Evolutionary conservation across 2,888 invertebrate genomes (phyloP).

Genomic region (Drosophila helvetica): DNA sequence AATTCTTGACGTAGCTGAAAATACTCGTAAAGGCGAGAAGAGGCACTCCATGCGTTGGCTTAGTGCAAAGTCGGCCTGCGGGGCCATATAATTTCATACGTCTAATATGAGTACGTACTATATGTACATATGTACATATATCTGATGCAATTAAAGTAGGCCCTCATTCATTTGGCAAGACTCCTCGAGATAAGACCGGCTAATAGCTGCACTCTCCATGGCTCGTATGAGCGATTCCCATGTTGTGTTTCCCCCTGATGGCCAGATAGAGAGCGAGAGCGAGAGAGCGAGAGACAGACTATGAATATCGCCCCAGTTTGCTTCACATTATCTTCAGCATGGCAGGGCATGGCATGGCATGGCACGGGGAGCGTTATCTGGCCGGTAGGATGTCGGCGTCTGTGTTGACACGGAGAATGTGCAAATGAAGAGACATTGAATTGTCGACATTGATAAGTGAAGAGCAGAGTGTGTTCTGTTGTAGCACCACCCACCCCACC

Average conservation of each 20-base stretch:
- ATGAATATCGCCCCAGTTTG: slow-evolving; percentile 5
- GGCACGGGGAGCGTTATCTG: slow-evolving; percentile 12
- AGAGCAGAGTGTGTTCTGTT: not conserved
- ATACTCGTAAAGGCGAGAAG: slow-evolving; percentile 4
- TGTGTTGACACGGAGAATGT: slow-evolving; percentile 15
- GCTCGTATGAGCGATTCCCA: slow-evolving; percentile 46
- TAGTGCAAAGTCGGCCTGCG: slow-evolving; percentile 72
- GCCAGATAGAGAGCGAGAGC: not conserved
- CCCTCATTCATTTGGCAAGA: slow-evolving; percentile 64
- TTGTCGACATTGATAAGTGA: not conserved
- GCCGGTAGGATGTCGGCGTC: slow-evolving; percentile 4
- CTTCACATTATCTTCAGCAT: slow-evolving; percentile 16
- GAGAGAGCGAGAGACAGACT: not conserved
- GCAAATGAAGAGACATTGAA: not conserved
- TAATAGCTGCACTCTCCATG: slow-evolving; percentile 34
- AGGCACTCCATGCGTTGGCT: slow-evolving; percentile 60
- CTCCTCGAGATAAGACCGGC: slow-evolving; percentile 50
- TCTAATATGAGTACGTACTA: slow-evolving; percentile 35
- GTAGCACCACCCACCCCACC: not conserved
- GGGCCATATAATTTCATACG: slow-evolving; percentile 65
- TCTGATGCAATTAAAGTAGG: slow-evolving; percentile 66
- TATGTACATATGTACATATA: slow-evolving; percentile 1
- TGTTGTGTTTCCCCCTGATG: slow-evolving; percentile 55
- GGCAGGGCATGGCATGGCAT: too few relatives aligned
- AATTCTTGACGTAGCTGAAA: slow-evolving; percentile 22